These are phyloP conservation scores for Carettochelys insculpta DNA, from an alignment of 2,113 vertebrate genomes.

Conservation along the genomic window DNA sequence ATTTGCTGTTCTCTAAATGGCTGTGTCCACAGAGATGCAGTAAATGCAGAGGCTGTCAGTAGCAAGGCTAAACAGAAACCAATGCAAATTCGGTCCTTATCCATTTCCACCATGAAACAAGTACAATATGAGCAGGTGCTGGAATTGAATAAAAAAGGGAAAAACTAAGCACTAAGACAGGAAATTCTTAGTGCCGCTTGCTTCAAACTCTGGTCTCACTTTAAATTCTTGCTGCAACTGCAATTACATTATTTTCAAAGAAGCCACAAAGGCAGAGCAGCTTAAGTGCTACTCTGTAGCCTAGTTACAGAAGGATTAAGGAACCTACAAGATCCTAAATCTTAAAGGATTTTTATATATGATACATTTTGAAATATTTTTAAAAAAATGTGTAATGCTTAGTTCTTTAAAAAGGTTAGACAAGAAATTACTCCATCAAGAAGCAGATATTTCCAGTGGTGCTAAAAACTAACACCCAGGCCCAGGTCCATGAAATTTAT, in stretches of 20 bases:
- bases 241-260: constrained; percentile 13
- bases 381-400: constrained; percentile 48
- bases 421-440: constrained; percentile 59
- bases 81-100: constrained; percentile 19
- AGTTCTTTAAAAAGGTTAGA: constrained; percentile 66
- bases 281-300: constrained; percentile 41
- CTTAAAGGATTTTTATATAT: constrained; percentile 27
- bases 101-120: constrained; percentile 8
- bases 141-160: constrained; percentile 44
- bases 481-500: constrained; percentile 25
- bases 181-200: constrained; percentile 8
- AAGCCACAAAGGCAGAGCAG: neutral
- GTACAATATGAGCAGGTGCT: neutral
- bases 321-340: constrained; percentile 45
- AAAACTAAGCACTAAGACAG: constrained; percentile 11
- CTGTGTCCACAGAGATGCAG: neutral
- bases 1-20: constrained; percentile 5
- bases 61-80: neutral
- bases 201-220: constrained; percentile 43
- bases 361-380: constrained; percentile 57
- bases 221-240: constrained; percentile 58
- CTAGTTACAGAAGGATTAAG: constrained; percentile 55
- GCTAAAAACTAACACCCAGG: constrained; percentile 25
- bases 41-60: constrained; percentile 40
- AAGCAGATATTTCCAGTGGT: constrained; percentile 19